phyloP scores from a whole-genome alignment of 2,113 vertebrate genomes.

The Siphamia tubifer region DNA sequence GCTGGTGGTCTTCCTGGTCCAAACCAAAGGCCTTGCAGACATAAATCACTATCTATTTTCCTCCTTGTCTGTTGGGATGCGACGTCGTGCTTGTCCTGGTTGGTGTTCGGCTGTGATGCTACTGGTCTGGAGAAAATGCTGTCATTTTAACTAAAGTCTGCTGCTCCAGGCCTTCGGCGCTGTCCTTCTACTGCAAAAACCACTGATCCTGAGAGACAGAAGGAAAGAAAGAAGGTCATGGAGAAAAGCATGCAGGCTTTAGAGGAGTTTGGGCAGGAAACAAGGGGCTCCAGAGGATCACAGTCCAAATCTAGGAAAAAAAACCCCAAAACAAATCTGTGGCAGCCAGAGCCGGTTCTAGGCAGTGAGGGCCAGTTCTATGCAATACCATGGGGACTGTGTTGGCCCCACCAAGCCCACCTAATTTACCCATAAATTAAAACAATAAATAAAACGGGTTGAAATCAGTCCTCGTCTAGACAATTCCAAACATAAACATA shows the following conservation, averaged over 20 bases:
- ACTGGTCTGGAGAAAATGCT: neutral
- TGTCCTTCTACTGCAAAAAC: neutral
- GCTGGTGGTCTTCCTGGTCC: slow-evolving; percentile 21
- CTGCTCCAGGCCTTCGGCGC: slow-evolving; percentile 4
- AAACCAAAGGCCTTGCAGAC: slow-evolving; percentile 46
- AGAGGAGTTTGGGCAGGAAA: neutral
- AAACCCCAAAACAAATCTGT: no score
- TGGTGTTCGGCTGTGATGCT: neutral
- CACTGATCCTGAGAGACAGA: slow-evolving; percentile 13
- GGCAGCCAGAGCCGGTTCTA: no score
- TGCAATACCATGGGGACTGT: no score
- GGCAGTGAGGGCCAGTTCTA: no score
- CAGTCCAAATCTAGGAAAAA: no score
- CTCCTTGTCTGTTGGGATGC: slow-evolving; percentile 26
- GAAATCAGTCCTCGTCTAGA: no score
- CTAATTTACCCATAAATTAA: no score
- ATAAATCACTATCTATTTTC: slow-evolving; percentile 44
- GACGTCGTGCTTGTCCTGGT: neutral
- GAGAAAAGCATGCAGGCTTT: no score
- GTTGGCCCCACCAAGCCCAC: no score
- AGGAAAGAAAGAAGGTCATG: neutral
- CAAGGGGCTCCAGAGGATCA: no score
- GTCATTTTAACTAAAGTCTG: slow-evolving; percentile 16
- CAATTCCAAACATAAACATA: no score
- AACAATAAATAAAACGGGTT: no score